Evolutionary conservation across 64 coral and sea anemone species (phyloP), one percentile per base, ranked within the genome.

Genomic region (Dendronephthya gigantea): DNA sequence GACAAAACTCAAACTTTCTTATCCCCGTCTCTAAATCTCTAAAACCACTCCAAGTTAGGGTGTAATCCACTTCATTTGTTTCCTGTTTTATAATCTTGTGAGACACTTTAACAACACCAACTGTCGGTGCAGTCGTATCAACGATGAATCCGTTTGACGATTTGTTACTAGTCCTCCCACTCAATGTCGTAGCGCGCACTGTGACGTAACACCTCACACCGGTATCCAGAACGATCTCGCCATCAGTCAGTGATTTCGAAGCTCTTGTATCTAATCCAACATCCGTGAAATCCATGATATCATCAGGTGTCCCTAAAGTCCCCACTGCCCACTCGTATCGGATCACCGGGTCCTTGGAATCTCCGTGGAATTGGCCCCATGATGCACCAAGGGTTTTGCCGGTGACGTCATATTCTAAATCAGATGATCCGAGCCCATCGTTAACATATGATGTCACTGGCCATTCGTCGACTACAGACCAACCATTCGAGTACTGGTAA

Each of bases 291-390:
- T 48, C 1, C 38, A 91, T 17, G 15, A 94, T 36, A 88, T 88
- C 83, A 31, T 91, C 92, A 34, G 56, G 51, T 15, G 82, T 69
- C 59, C 35, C 27, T 16, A 33, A 50, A 68, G 89, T 90, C 40
- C 92, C 92, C 28, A 94, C 52, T 25, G 92, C 89, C 83, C 86
- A 85, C 87, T 87, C 89, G 68, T 94, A 94, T 10, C 49, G 43
- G 22, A 88, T 68, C 22, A 94, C 92, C 30, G 92, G 89, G 43
- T 94, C 92, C 34, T 81, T 87, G 7, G 50, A 49, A 37, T 93
- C 83, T 15, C 84, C 85, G 17, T 23, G 22, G 43, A 93, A 93
- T 28, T 50, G 2, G 35, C 90, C 66, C 92, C 92, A 93, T 35
- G 87, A 87, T 11, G 88, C 88, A 34, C 62, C 22, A 6, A 93